Percentiles rank a stretch among this genome's conserved stretches.
Evolutionary conservation across 2,888 invertebrate species (phyloP).

Genomic region (Agrilus biguttatus): DNA sequence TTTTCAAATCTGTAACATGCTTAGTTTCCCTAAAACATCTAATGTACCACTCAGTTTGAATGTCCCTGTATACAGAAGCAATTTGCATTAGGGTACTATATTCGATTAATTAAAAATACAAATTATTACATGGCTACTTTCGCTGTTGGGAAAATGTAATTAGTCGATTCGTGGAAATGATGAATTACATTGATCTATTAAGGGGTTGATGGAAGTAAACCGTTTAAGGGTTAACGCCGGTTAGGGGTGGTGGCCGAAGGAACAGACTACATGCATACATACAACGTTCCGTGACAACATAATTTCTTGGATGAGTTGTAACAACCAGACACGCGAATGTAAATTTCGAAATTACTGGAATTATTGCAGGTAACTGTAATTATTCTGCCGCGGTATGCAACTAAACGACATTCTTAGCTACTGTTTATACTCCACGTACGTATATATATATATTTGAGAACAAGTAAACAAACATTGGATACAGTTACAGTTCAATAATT

Average conservation of each 20-base stretch:
- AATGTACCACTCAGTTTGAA: too few species aligned
- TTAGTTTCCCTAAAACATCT: too few species aligned
- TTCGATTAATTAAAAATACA: too few species aligned
- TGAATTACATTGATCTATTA: background rate
- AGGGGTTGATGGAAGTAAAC: background rate
- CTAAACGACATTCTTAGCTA: too few species aligned
- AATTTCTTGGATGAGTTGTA: slow-evolving; percentile 15
- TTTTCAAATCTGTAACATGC: too few species aligned
- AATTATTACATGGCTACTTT: background rate
- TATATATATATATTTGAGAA: too few species aligned
- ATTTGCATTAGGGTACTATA: too few species aligned
- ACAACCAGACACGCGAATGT: slow-evolving; percentile 14
- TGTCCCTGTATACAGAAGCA: too few species aligned
- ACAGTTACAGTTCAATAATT: too few species aligned
- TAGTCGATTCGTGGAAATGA: background rate
- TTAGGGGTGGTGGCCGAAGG: slow-evolving; percentile 6
- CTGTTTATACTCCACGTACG: too few species aligned
- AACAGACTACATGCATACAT: background rate
- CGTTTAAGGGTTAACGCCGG: slow-evolving; percentile 7
- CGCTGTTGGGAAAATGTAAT: slow-evolving; percentile 1
- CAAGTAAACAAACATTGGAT: too few species aligned
- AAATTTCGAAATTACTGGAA: slow-evolving; percentile 15
- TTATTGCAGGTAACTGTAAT: slow-evolving; percentile 10
- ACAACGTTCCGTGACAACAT: slow-evolving; percentile 13
- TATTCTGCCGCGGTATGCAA: slow-evolving; percentile 6